A percentile compares a stretch with the other conserved stretches of the same genome.
These are phyloP conservation scores for Atlantisia rogersi DNA, from an alignment of 2,113 vertebrate genomes.

Conservation along the genomic window DNA sequence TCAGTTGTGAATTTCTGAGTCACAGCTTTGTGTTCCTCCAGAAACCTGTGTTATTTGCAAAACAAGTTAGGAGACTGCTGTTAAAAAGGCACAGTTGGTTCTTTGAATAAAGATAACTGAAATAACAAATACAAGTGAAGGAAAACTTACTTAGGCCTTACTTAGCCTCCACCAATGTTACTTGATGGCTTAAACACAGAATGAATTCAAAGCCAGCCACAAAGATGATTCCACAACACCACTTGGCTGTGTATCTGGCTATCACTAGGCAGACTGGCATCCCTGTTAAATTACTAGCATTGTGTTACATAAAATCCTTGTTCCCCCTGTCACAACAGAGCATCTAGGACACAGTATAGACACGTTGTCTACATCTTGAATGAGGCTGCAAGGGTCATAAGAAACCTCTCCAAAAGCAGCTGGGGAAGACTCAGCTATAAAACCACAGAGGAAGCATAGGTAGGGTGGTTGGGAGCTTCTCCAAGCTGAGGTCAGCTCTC, in stretches of 20 bases:
- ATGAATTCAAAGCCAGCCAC: neutral
- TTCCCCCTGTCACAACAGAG: neutral
- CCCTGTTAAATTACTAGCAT: neutral
- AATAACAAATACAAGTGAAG: neutral
- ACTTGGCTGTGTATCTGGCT: neutral
- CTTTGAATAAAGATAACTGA: neutral
- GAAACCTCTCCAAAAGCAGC: neutral
- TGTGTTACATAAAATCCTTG: neutral
- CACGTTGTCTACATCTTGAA: too few relatives aligned
- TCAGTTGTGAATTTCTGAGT: constrained; percentile 73
- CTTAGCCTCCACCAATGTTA: neutral
- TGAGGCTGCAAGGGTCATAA: neutral
- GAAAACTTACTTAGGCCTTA: neutral
- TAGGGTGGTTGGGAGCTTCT: neutral
- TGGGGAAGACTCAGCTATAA: neutral
- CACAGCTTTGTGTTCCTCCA: constrained; percentile 77
- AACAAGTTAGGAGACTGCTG: neutral
- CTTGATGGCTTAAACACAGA: neutral
- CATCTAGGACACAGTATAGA: neutral
- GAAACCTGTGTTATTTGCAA: constrained; percentile 76
- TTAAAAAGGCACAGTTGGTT: neutral
- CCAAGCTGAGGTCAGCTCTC: neutral
- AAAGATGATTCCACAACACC: neutral
- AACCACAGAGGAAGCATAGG: neutral
- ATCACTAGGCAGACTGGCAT: neutral